Evolutionary conservation across 2,113 vertebrate genomes (phyloP), one percentile per base, ranked within the genome.

Genomic region (Gavia stellata): DNA sequence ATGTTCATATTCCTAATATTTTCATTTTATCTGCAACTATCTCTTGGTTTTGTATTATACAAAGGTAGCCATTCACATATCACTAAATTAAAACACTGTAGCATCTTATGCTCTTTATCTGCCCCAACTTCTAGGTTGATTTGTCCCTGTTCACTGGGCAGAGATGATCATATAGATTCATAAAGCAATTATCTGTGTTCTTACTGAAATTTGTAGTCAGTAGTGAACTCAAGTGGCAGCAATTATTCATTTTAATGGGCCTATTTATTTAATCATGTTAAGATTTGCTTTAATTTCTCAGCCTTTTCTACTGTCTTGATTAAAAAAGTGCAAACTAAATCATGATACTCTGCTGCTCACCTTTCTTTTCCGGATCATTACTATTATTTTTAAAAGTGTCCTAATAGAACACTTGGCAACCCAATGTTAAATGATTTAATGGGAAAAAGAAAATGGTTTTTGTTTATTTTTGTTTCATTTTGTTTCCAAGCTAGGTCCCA

Each of bases 201-300:
- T 83, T 49, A 36, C 53, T 61, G 50, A 91, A 96, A 93, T 96
- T 96, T 95, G 86, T 53, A 90, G 81, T 77, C 67, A 77, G 85
- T 59, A 61, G 71, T 61, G 85, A 58, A 53, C 58, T 92, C 92
- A 85, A 86, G 85, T 73, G 67, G 87, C 67, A 82, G 74, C 71
- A 68, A 73, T 95, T 95, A 90, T 14, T 96, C 81, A 93, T 81
- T 94, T 95, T 95, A 82, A 94, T 90, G 74, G 61, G 66, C 74
- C 88, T 83, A 73, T 96, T 93, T 93, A 96, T 93, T 93, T 95
- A 90, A 95, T 92, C 81, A 82, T 26, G 70, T 95, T 94, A 94
- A 91, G 49, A 85, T 72, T 91, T 86, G 74, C 53, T 93, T 84
- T 94, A 85, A 94, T 88, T 96, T 89, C 79, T 93, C 62, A 92